Evolutionary conservation across 2,113 vertebrate genomes (phyloP).

Genomic region (Nansenia antarctica): DNA sequence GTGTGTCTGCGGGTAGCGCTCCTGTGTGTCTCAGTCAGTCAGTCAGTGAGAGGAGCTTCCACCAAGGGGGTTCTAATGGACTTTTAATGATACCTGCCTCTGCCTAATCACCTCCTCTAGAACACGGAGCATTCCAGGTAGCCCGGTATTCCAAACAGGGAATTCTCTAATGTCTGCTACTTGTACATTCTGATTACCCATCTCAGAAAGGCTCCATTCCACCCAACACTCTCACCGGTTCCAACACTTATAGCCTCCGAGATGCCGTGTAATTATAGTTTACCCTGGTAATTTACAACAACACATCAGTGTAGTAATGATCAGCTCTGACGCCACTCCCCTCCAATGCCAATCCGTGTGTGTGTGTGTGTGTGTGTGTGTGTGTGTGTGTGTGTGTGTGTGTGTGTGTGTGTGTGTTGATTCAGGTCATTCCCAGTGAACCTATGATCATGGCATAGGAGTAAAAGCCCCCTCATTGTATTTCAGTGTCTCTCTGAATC

Average conservation of each 20-base stretch:
- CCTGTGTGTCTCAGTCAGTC: conserved; percentile 7
- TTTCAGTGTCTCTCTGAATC: neutral
- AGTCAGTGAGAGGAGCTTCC: conserved; percentile 38
- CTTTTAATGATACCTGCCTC: conserved; percentile 72
- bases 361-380: too few species aligned
- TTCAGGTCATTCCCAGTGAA: conserved; percentile 44
- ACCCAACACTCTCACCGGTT: neutral
- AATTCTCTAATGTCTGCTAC: conserved; percentile 50
- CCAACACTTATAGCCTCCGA: conserved; percentile 27
- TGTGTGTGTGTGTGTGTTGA: too few species aligned
- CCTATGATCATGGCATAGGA: too few species aligned
- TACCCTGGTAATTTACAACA: conserved; percentile 47
- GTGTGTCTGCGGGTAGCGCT: neutral
- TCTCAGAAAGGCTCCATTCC: conserved; percentile 44
- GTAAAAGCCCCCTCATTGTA: neutral
- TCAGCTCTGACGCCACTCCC: neutral
- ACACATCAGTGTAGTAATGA: conserved; percentile 20
- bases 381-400: too few species aligned
- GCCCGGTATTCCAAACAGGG: conserved; percentile 40
- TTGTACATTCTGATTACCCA: conserved; percentile 45
- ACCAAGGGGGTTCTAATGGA: conserved; percentile 56
- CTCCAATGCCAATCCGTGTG: neutral
- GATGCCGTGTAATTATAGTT: conserved; percentile 53
- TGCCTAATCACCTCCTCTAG: conserved; percentile 67
- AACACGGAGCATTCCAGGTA: conserved; percentile 59